Evolutionary conservation across 1,140 invertebrate species (phyloP).

Genomic region (Meloidogyne chitwoodi): DNA sequence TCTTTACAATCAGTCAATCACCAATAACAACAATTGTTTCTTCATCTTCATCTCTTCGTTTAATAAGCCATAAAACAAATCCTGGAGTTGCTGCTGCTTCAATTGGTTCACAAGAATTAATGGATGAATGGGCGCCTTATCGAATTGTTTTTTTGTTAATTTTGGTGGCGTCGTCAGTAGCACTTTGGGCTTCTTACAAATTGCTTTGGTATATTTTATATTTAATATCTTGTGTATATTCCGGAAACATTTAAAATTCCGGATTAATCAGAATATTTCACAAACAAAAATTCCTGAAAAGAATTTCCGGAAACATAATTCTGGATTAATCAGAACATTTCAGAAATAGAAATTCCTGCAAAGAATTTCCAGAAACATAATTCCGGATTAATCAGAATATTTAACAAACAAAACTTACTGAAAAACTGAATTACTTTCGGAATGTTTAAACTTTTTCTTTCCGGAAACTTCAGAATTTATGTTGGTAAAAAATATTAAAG

Average conservation of each 20-base stretch:
- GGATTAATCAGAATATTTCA: too few species aligned
- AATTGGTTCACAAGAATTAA: constrained; percentile 7
- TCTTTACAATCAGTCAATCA: not conserved
- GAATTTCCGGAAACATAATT: too few species aligned
- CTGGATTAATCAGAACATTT: too few species aligned
- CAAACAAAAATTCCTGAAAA: too few species aligned
- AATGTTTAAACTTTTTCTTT: not conserved
- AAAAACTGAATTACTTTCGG: too few species aligned
- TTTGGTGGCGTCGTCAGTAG: constrained; percentile 13
- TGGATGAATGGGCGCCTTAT: constrained; percentile 19
- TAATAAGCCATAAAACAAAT: constrained; percentile 11
- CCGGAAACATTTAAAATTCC: not conserved
- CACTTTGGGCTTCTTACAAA: constrained; percentile 19
- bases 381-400: too few species aligned
- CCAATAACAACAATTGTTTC: not conserved
- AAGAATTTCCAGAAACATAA: too few species aligned
- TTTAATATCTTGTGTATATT: not conserved
- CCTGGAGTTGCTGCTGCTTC: constrained; percentile 5
- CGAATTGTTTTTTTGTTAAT: constrained; percentile 13
- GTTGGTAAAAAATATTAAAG: too few species aligned
- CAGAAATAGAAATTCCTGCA: too few species aligned
- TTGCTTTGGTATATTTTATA: not conserved
- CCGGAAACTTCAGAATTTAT: not conserved
- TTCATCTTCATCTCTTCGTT: not conserved
- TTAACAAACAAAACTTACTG: too few species aligned